phyloP scores from a whole-genome alignment of 2,113 vertebrate species.

The Antechinus stuartii region DNA sequence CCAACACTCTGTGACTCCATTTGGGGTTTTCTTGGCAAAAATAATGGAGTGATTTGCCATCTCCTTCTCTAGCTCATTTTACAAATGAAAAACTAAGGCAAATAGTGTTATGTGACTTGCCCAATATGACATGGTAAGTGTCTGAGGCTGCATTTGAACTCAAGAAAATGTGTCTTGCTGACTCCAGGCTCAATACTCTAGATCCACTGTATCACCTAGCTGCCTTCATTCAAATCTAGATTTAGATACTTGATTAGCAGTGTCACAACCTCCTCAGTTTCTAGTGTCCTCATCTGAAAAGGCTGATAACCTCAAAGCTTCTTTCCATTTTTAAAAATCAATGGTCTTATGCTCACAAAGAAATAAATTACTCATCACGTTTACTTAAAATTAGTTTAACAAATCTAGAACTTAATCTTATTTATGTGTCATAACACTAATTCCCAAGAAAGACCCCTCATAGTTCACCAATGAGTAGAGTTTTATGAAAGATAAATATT shows the following conservation, averaged over 20 bases:
- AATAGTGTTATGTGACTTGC: too few relatives aligned
- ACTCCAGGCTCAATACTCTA: too few relatives aligned
- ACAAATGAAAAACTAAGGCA: too few relatives aligned
- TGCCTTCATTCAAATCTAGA: not conserved
- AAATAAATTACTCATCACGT: not conserved
- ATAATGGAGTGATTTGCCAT: too few relatives aligned
- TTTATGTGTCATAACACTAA: not conserved
- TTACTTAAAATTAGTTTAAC: not conserved
- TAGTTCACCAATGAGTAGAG: not conserved
- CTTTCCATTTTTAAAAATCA: not conserved
- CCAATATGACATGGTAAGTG: too few relatives aligned
- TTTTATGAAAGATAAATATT: not conserved
- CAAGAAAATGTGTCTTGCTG: too few relatives aligned
- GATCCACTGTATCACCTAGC: too few relatives aligned
- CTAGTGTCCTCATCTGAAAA: not conserved
- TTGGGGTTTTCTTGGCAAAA: too few relatives aligned
- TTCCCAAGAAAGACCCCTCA: not conserved
- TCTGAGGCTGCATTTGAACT: too few relatives aligned
- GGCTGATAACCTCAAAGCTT: not conserved
- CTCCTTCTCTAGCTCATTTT: too few relatives aligned
- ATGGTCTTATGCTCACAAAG: not conserved
- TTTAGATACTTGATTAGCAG: not conserved
- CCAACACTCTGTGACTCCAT: too few relatives aligned
- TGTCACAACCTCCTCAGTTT: not conserved
- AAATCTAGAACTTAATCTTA: not conserved